Conservation (phyloP, 1,140 invertebrate species). For the Meloidogyne floridensis region DNA sequence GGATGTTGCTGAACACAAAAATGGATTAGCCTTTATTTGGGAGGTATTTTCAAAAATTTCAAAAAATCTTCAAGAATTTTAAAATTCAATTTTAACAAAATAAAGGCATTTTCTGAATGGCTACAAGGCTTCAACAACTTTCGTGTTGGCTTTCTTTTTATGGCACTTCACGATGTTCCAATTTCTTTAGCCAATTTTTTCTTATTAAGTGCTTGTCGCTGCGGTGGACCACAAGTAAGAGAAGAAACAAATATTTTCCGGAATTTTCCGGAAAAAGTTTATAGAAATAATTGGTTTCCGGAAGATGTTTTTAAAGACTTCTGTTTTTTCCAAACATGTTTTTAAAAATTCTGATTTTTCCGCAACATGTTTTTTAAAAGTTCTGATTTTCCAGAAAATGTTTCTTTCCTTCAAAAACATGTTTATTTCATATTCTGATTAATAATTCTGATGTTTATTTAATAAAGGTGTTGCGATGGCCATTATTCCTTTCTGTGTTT, state of each 20-base stretch:
- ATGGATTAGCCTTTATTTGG: slow-evolving; percentile 6
- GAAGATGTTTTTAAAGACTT: neutral
- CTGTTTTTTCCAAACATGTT: neutral
- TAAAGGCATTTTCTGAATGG: slow-evolving; percentile 53
- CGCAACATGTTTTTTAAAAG: neutral
- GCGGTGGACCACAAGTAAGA: slow-evolving; percentile 48
- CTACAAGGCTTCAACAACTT: slow-evolving; percentile 65
- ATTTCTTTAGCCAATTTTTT: slow-evolving; percentile 64
- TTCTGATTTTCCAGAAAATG: slow-evolving; percentile 1
- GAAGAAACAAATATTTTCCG: neutral
- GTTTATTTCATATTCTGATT: neutral
- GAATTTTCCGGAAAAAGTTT: neutral
- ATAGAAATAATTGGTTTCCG: neutral
- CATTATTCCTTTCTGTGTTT: slow-evolving; percentile 54
- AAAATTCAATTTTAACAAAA: neutral
- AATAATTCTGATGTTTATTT: slow-evolving; percentile 8
- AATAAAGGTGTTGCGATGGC: slow-evolving; percentile 51
- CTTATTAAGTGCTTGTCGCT: slow-evolving; percentile 56
- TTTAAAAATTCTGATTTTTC: neutral
- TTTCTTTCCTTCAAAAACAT: neutral
- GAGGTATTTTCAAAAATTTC: neutral
- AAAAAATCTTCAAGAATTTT: neutral
- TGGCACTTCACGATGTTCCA: slow-evolving; percentile 52
- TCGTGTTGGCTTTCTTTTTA: slow-evolving; percentile 59
- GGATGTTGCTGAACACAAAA: slow-evolving; percentile 54